Conservation (phyloP, 2,113 vertebrate species). For the Scophthalmus maximus region DNA sequence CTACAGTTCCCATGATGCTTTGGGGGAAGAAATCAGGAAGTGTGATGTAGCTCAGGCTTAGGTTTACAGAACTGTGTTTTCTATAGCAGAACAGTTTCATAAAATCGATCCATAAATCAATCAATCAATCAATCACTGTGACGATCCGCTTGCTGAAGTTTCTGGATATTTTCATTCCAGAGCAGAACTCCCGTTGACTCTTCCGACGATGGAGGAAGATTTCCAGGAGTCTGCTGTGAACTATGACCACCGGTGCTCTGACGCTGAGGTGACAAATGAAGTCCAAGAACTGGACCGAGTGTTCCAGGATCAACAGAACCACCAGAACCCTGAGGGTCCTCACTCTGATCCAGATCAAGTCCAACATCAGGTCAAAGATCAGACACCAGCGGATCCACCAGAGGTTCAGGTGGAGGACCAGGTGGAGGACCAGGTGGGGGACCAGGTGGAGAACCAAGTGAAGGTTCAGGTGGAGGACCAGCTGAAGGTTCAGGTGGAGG, state of each 20-base stretch:
- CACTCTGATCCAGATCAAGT: not conserved
- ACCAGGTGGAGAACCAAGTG: too few relatives aligned
- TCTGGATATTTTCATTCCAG: too few relatives aligned
- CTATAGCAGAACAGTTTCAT: too few relatives aligned
- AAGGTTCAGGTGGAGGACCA: too few relatives aligned
- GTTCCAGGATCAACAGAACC: not conserved
- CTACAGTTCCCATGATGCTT: conserved; percentile 28
- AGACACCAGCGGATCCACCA: not conserved
- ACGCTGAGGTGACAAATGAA: not conserved
- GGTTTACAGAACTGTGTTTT: too few relatives aligned
- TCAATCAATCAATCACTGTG: too few relatives aligned
- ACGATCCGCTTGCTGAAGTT: too few relatives aligned
- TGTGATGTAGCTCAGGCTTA: not conserved
- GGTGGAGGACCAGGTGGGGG: too few relatives aligned
- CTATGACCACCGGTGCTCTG: not conserved
- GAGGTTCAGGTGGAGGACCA: conserved; percentile 12
- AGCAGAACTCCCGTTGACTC: not conserved
- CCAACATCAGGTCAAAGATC: not conserved
- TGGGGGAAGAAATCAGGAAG: conserved; percentile 1
- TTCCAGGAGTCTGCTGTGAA: not conserved
- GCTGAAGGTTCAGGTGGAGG: too few relatives aligned
- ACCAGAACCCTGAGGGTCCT: not conserved
- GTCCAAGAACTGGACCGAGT: not conserved
- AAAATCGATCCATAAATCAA: not conserved
- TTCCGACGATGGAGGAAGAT: conserved; percentile 10